These are phyloP conservation scores for Pharmacophagus antenor DNA, from an alignment of 2,888 invertebrate species.

Conservation along the genomic window DNA sequence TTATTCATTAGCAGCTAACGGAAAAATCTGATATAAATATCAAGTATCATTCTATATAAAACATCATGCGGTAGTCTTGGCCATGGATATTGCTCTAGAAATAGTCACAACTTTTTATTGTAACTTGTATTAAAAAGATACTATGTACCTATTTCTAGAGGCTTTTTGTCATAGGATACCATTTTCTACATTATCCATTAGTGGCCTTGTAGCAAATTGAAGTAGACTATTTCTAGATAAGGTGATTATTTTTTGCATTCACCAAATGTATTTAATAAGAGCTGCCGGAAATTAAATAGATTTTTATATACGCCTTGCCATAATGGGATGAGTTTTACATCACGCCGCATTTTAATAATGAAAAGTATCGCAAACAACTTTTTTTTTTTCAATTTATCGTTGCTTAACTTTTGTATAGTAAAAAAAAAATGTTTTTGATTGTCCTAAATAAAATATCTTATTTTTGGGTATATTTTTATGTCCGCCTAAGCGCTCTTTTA, in stretches of 20 bases:
- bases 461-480: constrained; percentile 4
- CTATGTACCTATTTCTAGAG: no score
- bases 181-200: neutral
- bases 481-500: constrained; percentile 28
- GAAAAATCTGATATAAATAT: neutral
- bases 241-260: neutral
- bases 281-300: neutral
- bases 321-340: no score
- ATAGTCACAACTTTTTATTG: neutral
- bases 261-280: neutral
- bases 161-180: neutral
- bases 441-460: neutral
- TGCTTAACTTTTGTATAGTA: neutral
- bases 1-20: no score
- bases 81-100: neutral
- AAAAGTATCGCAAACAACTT: neutral
- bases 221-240: neutral
- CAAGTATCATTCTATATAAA: neutral
- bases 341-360: neutral
- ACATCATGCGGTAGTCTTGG: neutral
- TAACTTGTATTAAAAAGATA: neutral
- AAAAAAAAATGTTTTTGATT: neutral
- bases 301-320: neutral
- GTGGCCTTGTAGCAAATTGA: neutral
- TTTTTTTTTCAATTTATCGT: neutral